Conservation (phyloP, 37 sponge, comb jelly and placozoan species). For the Mnemiopsis leidyi region DNA sequence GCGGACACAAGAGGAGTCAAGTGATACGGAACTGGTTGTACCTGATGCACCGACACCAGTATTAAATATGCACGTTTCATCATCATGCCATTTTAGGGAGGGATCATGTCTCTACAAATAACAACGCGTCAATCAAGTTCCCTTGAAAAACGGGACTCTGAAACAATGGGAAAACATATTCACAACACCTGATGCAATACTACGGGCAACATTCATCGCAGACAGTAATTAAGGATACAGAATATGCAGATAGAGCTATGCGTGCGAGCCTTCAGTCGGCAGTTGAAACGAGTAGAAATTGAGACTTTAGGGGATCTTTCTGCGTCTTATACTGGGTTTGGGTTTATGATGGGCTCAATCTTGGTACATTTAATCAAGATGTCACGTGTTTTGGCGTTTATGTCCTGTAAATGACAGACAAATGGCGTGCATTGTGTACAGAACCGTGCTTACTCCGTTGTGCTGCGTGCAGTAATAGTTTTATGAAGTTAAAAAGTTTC, state of each 20-base stretch:
- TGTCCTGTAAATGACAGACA: background rate
- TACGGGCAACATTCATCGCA: conserved; percentile 62
- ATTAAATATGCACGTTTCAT: conserved; percentile 66
- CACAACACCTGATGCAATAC: background rate
- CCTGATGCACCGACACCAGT: conserved; percentile 66
- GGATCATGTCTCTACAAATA: conserved; percentile 58
- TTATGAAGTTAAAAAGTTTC: too few relatives aligned
- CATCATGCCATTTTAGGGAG: conserved; percentile 65
- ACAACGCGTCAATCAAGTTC: conserved; percentile 52
- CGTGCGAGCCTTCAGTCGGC: background rate
- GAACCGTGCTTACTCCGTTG: too few relatives aligned
- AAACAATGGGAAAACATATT: background rate
- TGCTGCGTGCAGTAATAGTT: too few relatives aligned
- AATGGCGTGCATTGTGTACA: background rate
- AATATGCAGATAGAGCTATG: background rate
- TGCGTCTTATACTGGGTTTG: background rate
- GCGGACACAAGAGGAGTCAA: conserved; percentile 65
- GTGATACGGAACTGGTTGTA: conserved; percentile 66
- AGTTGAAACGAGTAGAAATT: background rate
- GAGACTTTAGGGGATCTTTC: background rate
- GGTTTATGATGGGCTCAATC: background rate
- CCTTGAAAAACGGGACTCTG: conserved; percentile 44
- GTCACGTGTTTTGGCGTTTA: background rate
- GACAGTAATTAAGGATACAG: conserved; percentile 53
- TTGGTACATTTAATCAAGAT: background rate